These are phyloP conservation scores for Lacanobia oleracea DNA, from an alignment of 2,888 invertebrate genomes.

Conservation along the genomic window DNA sequence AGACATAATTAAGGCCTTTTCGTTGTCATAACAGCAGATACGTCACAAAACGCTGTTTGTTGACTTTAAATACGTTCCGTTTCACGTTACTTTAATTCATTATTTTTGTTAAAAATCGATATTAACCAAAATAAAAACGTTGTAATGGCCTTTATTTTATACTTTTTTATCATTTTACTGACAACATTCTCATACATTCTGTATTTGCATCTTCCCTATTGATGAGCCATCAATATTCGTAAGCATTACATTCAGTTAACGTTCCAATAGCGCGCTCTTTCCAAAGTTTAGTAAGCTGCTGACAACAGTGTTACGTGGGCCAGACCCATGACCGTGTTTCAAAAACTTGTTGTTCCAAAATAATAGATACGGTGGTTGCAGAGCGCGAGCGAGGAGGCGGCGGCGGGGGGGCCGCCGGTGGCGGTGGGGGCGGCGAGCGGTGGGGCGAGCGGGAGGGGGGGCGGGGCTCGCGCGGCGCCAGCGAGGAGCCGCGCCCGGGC, in stretches of 20 bases:
- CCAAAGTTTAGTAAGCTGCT: neutral
- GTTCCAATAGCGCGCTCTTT: neutral
- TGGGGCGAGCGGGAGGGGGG: slow-evolving; percentile 71
- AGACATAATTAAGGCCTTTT: too few relatives aligned
- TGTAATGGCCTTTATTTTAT: too few relatives aligned
- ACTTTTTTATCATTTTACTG: too few relatives aligned
- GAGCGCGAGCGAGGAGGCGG: slow-evolving; percentile 77
- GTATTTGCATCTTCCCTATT: too few relatives aligned
- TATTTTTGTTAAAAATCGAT: too few relatives aligned
- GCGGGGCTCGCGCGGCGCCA: slow-evolving; percentile 80
- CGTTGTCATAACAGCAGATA: too few relatives aligned
- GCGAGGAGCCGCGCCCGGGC: slow-evolving; percentile 71
- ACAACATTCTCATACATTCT: too few relatives aligned
- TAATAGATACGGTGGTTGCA: slow-evolving; percentile 57
- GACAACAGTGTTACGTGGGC: neutral
- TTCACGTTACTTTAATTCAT: too few relatives aligned
- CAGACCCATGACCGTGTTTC: neutral
- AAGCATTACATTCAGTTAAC: neutral
- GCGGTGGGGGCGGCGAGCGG: slow-evolving; percentile 76
- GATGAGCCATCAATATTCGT: neutral
- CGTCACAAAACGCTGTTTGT: too few relatives aligned
- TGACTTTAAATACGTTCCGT: too few relatives aligned
- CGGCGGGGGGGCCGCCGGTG: slow-evolving; percentile 82
- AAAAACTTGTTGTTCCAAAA: slow-evolving; percentile 34
- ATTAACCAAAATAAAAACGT: too few relatives aligned